phyloP scores from a whole-genome alignment of 30 jellyfish, hydroid and myxozoan genomes.

The Hydra vulgaris region DNA sequence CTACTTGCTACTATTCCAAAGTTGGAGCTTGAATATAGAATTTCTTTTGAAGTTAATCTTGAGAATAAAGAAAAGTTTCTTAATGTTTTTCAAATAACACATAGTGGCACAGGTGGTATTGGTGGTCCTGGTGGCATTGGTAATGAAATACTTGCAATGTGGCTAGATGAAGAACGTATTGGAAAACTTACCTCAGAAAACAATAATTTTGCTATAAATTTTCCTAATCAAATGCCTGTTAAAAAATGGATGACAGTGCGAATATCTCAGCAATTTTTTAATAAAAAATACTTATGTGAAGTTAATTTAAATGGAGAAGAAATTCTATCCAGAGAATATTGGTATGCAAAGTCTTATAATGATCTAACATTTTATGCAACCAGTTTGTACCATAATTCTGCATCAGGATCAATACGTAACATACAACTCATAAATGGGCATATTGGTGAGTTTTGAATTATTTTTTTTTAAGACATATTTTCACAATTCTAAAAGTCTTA shows the following conservation, averaged over 20 bases:
- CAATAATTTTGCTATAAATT: no score
- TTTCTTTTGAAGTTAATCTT: not conserved
- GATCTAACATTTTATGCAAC: not conserved
- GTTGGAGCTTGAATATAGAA: not conserved
- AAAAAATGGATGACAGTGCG: not conserved
- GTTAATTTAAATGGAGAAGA: not conserved
- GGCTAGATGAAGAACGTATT: not conserved
- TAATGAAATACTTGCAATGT: not conserved
- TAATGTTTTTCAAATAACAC: not conserved
- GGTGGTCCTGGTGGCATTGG: no score
- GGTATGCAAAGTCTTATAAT: not conserved
- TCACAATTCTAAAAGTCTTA: no score
- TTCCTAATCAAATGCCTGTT: not conserved
- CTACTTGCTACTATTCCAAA: not conserved
- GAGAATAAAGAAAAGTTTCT: not conserved
- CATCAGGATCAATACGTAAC: not conserved
- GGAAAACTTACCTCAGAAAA: not conserved
- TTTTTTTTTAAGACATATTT: no score
- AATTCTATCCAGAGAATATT: not conserved
- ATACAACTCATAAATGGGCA: not conserved
- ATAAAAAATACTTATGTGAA: not conserved
- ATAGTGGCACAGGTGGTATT: no score
- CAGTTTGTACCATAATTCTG: not conserved
- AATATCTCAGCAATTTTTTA: not conserved
- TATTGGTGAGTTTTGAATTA: not conserved